phyloP scores from a whole-genome alignment of 1,140 invertebrate species.

The Tyrophagus putrescentiae region DNA sequence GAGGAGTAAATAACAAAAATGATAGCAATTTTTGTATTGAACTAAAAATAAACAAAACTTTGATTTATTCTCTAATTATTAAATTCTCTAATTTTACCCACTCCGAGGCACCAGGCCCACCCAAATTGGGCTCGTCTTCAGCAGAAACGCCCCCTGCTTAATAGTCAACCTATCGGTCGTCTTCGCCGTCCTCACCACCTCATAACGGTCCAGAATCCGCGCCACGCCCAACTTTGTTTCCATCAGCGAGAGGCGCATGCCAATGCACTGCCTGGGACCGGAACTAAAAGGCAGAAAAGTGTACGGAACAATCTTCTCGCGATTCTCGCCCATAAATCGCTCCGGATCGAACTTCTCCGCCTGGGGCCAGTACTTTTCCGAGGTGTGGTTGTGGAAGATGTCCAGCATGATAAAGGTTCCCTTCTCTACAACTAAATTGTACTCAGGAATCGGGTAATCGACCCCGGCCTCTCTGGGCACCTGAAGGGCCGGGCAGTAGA shows the following conservation, averaged over 20 bases:
- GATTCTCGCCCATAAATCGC: slow-evolving; percentile 13
- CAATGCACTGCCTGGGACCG: slow-evolving; percentile 38
- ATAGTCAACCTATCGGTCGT: not conserved
- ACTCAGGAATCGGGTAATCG: no score
- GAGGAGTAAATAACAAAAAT: no score
- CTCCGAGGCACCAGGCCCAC: not conserved
- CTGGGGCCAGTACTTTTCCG: slow-evolving; percentile 26
- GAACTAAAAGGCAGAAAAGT: slow-evolving; percentile 40
- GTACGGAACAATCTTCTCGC: slow-evolving; percentile 28
- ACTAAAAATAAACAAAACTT: no score
- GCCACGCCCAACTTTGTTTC: slow-evolving; percentile 21
- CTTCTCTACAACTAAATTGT: no score
- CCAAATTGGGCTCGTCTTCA: not conserved
- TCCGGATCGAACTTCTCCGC: slow-evolving; percentile 27
- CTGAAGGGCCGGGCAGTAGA: no score
- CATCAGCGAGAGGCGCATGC: slow-evolving; percentile 23
- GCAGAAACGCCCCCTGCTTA: not conserved
- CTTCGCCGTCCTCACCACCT: not conserved
- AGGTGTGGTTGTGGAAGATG: no score
- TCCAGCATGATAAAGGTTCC: no score
- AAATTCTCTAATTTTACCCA: no score
- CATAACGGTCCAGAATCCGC: slow-evolving; percentile 29
- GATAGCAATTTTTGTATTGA: no score
- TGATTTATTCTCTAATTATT: no score
- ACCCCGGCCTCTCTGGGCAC: no score